Percentiles rank a stretch among this genome's conserved stretches.
Conservation (phyloP, 2,797 vertebrate species). For the Denticeps clupeoides region DNA sequence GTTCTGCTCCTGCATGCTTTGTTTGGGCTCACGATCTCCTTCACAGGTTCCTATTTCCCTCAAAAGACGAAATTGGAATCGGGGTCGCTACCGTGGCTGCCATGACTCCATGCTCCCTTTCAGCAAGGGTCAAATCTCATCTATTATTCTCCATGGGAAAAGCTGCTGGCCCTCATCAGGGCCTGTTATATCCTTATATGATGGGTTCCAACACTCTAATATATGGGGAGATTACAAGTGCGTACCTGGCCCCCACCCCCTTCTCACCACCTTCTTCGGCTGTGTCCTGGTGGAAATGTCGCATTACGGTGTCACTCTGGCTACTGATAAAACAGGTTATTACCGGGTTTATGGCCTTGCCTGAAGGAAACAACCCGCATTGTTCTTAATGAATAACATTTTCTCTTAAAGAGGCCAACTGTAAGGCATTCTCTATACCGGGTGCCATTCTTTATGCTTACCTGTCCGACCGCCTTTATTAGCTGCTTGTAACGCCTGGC, state of each 20-base stretch:
- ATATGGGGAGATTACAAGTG: constrained; percentile 40
- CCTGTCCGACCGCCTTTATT: constrained; percentile 1
- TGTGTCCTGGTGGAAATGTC: constrained; percentile 33
- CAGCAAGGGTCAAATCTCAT: constrained; percentile 48
- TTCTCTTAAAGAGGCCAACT: constrained; percentile 24
- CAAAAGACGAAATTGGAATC: constrained; percentile 40
- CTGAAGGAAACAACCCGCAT: constrained; percentile 24
- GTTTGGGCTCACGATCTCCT: background rate
- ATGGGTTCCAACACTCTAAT: constrained; percentile 41
- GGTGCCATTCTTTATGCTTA: background rate
- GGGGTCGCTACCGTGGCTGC: constrained; percentile 26
- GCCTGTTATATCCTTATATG: constrained; percentile 45
- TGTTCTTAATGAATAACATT: constrained; percentile 32
- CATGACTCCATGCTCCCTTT: constrained; percentile 35
- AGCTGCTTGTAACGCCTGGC: background rate
- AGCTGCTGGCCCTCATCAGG: constrained; percentile 30
- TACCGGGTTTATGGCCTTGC: constrained; percentile 33
- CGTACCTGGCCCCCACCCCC: background rate
- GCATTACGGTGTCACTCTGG: constrained; percentile 30
- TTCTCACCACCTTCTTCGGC: constrained; percentile 25
- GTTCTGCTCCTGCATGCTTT: constrained; percentile 2
- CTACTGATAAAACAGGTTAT: constrained; percentile 34
- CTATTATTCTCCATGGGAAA: constrained; percentile 44
- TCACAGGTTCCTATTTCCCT: constrained; percentile 29
- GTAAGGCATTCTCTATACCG: constrained; percentile 4